Evolutionary conservation across 2,797 vertebrate genomes (phyloP).

Genomic region (Etheostoma perlongum): DNA sequence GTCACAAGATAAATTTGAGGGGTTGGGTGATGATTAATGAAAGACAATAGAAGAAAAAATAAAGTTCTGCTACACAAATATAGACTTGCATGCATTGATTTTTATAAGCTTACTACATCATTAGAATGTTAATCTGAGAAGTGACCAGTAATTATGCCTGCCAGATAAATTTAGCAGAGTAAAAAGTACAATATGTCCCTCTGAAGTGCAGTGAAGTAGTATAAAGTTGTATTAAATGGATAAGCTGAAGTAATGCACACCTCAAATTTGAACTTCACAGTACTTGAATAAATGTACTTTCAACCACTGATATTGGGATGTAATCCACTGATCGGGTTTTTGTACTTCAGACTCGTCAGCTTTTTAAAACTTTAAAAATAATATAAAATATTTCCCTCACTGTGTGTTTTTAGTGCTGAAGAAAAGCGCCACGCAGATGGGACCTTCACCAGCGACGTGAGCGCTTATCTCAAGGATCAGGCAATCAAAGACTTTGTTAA

Average conservation of each 20-base stretch:
- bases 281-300: not conserved
- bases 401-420: slow-evolving; percentile 79
- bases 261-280: too few relatives aligned
- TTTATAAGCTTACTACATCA: not conserved
- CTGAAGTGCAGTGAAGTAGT: not conserved
- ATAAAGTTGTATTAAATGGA: not conserved
- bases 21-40: not conserved
- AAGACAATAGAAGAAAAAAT: too few relatives aligned
- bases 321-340: not conserved
- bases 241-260: too few relatives aligned
- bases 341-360: not conserved
- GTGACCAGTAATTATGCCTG: not conserved
- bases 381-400: not conserved
- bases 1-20: not conserved
- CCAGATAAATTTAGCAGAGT: not conserved
- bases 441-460: slow-evolving; percentile 95
- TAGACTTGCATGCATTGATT: not conserved
- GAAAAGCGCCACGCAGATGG: slow-evolving; percentile 93
- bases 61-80: too few relatives aligned
- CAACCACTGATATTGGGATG: not conserved
- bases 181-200: not conserved
- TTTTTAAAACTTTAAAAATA: not conserved
- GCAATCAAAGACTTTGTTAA: slow-evolving; percentile 95
- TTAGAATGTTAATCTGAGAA: not conserved
- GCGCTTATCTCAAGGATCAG: slow-evolving; percentile 93